phyloP scores from a whole-genome alignment of 2,113 vertebrate genomes.

The Labeo rohita region DNA sequence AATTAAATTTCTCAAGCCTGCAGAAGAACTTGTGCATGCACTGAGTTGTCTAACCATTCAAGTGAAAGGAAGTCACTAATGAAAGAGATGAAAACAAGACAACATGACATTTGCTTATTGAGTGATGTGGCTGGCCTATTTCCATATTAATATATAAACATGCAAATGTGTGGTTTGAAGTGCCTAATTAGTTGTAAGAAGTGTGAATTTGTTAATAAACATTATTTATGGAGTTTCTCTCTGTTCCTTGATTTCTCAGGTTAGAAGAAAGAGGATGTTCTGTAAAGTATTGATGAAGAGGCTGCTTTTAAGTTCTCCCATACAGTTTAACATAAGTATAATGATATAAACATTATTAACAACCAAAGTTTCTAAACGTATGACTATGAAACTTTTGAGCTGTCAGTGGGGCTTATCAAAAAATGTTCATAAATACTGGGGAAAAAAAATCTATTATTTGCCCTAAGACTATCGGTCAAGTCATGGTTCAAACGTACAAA shows the following conservation, averaged over 20 bases:
- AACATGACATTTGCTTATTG: slow-evolving; percentile 36
- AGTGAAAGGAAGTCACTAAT: slow-evolving; percentile 39
- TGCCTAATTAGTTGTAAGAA: slow-evolving; percentile 27
- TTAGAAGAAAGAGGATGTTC: not conserved
- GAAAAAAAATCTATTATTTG: not conserved
- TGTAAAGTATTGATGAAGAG: not conserved
- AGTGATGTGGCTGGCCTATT: slow-evolving; percentile 34
- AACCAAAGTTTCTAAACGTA: not conserved
- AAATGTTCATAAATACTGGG: not conserved
- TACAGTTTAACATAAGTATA: not conserved
- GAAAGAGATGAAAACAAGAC: slow-evolving; percentile 30
- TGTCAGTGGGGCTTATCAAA: not conserved
- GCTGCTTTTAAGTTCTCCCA: not conserved
- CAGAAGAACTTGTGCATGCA: slow-evolving; percentile 25
- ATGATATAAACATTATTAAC: not conserved
- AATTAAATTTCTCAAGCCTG: slow-evolving; percentile 36
- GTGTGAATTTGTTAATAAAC: slow-evolving; percentile 36
- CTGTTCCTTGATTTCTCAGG: not conserved
- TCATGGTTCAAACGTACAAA: not conserved
- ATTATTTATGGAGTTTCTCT: slow-evolving; percentile 17
- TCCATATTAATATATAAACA: slow-evolving; percentile 42
- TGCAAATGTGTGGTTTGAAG: slow-evolving; percentile 44
- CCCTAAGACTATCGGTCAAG: not conserved
- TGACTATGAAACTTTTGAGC: not conserved
- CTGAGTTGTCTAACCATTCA: slow-evolving; percentile 10